Evolutionary conservation across 2,888 invertebrate genomes (phyloP), one percentile per base, ranked within the genome.

Genomic region (Matsumyia berberina): DNA sequence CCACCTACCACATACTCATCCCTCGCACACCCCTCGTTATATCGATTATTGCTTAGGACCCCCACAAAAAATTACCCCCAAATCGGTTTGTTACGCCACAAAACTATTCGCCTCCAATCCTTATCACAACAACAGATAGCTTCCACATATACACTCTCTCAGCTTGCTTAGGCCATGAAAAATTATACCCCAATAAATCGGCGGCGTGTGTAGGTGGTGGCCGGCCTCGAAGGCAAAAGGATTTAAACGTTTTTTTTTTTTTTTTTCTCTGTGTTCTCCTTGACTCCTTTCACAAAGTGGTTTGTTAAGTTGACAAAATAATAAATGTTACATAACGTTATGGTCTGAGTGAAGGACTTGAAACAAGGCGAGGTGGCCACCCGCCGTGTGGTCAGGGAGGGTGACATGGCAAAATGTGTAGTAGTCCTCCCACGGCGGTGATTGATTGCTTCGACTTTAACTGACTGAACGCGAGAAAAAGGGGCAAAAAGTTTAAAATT

Each of bases 281-380:
- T 11, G 12, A 24, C 58, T 39, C 39, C n/a, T 7, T 39, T n/a
- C 39, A 24, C 24, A 55, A 55, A 55, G 35, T 35, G 33, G 15
- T 35, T 17, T 17, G 39, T 39, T 58, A 35, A 55, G 55, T 55
- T 55, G 58, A 58, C 58, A 58, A 58, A 58, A 39, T 58, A 35
- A 55, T 55, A 55, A 55, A 55, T 35, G 17, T 17, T 33, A 35
- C 35, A 55, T 12, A 58, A 24, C 39, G 9, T 0, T 44, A 17
- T 9, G 12, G 15, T 15, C 33, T 15, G 5, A 39, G 19, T 24
- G n/a, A 24, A 19, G 49, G 49, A 49, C 49, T 29, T 2, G 1
- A n/a, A n/a, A 8, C 31, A 15, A 9, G 5, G 17, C 11, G 17
- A 17, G 17, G 37, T 37, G 17, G 8, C 39, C 6, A 39, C 39